Base-by-base conservation (phyloP, 2,113 vertebrate species). In the Apteryx mantelli region DNA sequence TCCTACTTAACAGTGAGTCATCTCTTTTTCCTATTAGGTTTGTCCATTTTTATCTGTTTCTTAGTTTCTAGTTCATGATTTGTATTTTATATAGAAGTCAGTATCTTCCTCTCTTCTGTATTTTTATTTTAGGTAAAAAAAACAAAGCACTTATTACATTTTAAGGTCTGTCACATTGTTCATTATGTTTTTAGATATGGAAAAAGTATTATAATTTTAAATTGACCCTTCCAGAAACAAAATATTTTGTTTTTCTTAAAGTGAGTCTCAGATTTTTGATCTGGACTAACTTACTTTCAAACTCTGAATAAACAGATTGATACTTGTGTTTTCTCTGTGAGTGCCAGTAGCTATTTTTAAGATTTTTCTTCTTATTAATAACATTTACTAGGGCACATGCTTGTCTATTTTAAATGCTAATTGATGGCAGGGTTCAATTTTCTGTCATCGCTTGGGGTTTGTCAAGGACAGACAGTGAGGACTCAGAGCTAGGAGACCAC, bases 351-450 rank as follows among this genome's bases (percentile, higher is more conserved):
- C 85, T 20, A 9, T 79, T 91, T 92, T 79, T 18, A 94, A 77
- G 34, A 19, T 64, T 66, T 64, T 91, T 78, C 10, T 93, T 93
- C 3, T 6, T 85, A 42, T 69, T 74, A 93, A 42, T 86, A 48
- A 50, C 91, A 79, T 66, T 94, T 94, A 69, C 16, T 38, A 92
- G 38, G 58, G 13, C 76, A 77, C 55, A 70, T 75, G n/a, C 34
- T 94, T 50, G 55, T 93, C 58, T 71, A 52, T 86, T 91, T 32
- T 94, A 91, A 85, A 77, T 75, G 42, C 77, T 95, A 87, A 85
- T 87, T 95, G 86, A 91, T 95, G 82, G 13, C 61, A 86, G 82
- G 56, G n/a, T 94, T 97, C 53, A 87, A 69, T 95, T 93, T 96
- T 93, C 82, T 60, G 77, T 95, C 63, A 80, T 82, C 7, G 0